phyloP scores from a whole-genome alignment of 2,797 vertebrate species.

The Takifugu ocellatus region DNA sequence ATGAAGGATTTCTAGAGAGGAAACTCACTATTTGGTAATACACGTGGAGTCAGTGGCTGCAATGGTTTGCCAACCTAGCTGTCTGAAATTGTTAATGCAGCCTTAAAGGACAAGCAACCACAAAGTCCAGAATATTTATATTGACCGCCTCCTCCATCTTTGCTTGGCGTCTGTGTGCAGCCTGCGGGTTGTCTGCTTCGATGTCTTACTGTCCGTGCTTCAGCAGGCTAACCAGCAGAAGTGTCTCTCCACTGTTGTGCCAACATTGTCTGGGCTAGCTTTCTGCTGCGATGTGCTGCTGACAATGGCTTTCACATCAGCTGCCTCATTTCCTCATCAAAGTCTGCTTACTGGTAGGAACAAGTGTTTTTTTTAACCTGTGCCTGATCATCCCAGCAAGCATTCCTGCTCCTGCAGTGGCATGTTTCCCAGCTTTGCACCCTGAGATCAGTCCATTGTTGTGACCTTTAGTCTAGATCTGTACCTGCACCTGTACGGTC shows the following conservation, averaged over 20 bases:
- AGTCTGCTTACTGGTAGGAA: background rate
- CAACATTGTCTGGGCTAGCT: constrained; percentile 2
- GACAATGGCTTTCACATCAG: background rate
- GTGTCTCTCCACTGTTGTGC: constrained; percentile 9
- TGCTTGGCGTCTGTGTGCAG: constrained; percentile 22
- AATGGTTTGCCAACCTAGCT: background rate
- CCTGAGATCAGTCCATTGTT: background rate
- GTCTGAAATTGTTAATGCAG: constrained; percentile 8
- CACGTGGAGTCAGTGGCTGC: no score
- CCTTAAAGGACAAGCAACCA: no score
- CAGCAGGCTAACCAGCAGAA: constrained; percentile 7
- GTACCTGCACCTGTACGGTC: constrained; percentile 82
- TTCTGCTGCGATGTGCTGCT: background rate
- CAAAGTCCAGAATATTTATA: no score
- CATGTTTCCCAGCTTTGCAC: constrained; percentile 10
- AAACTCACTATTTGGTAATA: no score
- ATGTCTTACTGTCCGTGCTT: constrained; percentile 9
- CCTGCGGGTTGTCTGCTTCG: constrained; percentile 1
- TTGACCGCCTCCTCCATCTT: constrained; percentile 32
- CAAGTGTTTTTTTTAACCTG: background rate
- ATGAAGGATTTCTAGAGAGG: no score
- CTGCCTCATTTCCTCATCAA: background rate
- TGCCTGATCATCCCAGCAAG: constrained; percentile 48
- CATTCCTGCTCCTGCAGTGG: constrained; percentile 38
- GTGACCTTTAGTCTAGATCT: constrained; percentile 55